Conservation (phyloP, 2,113 vertebrate species). For the Cyprinodon brontotheroides region DNA sequence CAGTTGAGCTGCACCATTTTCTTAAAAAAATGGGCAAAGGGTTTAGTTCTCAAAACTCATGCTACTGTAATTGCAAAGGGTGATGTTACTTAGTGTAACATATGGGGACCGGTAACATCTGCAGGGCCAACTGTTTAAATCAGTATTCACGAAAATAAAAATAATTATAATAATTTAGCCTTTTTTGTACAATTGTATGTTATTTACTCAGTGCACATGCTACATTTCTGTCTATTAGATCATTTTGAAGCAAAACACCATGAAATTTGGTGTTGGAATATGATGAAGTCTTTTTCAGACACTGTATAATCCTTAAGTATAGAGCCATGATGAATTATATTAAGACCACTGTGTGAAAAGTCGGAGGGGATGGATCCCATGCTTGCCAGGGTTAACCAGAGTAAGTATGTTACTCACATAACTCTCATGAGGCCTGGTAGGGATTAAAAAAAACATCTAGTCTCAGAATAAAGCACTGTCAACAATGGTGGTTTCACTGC, state of each 20-base stretch:
- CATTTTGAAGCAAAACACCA: not conserved
- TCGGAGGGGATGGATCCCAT: constrained; percentile 48
- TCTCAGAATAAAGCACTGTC: constrained; percentile 42
- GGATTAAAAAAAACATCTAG: constrained; percentile 25
- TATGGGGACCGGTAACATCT: too few species aligned
- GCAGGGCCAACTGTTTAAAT: too few species aligned
- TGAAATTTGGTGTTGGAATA: not conserved
- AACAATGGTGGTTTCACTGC: constrained; percentile 38
- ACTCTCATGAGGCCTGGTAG: constrained; percentile 20
- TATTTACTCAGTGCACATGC: not conserved
- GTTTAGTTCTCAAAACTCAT: not conserved
- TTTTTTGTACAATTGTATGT: too few species aligned
- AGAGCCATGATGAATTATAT: constrained; percentile 34
- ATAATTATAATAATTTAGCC: too few species aligned
- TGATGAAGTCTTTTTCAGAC: not conserved
- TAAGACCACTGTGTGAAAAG: constrained; percentile 44
- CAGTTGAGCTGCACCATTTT: too few species aligned
- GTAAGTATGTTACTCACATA: constrained; percentile 39
- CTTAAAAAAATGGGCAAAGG: not conserved
- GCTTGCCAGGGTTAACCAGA: constrained; percentile 41
- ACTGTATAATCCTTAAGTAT: constrained; percentile 30
- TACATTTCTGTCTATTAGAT: not conserved
- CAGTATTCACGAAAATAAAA: too few species aligned
- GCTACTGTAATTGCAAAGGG: not conserved
- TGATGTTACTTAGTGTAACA: too few species aligned